A percentile compares a stretch with the other conserved stretches of the same genome.
Evolutionary conservation across 1,140 invertebrate species (phyloP).

Genomic region (Tetramorium parvispinum): DNA sequence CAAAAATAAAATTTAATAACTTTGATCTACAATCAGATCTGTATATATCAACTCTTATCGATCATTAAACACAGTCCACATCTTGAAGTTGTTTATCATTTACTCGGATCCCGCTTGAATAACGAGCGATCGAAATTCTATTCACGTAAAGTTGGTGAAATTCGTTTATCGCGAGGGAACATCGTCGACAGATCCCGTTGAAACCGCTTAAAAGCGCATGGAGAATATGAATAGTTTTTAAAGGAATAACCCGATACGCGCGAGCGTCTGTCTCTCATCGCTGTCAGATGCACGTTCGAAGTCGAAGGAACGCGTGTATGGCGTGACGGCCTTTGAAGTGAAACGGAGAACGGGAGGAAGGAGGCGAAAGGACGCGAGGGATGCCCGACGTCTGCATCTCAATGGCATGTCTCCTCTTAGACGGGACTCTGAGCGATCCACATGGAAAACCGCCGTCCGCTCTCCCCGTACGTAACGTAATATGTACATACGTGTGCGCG

Average conservation of each 20-base stretch:
- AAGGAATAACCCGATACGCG: constrained; percentile 20
- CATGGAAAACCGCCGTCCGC: constrained; percentile 11
- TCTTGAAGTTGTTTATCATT: neutral
- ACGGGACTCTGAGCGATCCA: constrained; percentile 17
- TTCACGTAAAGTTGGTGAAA: neutral
- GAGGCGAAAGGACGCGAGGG: neutral
- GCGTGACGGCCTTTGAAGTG: constrained; percentile 12
- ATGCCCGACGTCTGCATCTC: constrained; percentile 41
- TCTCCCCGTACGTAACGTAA: neutral
- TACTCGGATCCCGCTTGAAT: neutral
- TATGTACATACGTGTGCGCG: neutral
- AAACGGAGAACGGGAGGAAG: neutral
- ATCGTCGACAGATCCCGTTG: neutral
- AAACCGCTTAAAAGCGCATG: neutral
- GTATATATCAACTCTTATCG: neutral
- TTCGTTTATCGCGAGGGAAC: constrained; percentile 15
- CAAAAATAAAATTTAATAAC: constrained; percentile 9
- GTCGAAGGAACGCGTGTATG: neutral
- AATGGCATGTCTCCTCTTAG: constrained; percentile 35
- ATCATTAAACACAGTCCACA: neutral
- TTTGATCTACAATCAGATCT: neutral
- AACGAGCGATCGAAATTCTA: neutral
- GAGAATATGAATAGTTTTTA: constrained; percentile 8
- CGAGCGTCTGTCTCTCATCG: constrained; percentile 2
- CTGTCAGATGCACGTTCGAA: constrained; percentile 15